Evolutionary conservation across 2,113 vertebrate species (phyloP), one percentile per base, ranked within the genome.

Genomic region (Lophius piscatorius): DNA sequence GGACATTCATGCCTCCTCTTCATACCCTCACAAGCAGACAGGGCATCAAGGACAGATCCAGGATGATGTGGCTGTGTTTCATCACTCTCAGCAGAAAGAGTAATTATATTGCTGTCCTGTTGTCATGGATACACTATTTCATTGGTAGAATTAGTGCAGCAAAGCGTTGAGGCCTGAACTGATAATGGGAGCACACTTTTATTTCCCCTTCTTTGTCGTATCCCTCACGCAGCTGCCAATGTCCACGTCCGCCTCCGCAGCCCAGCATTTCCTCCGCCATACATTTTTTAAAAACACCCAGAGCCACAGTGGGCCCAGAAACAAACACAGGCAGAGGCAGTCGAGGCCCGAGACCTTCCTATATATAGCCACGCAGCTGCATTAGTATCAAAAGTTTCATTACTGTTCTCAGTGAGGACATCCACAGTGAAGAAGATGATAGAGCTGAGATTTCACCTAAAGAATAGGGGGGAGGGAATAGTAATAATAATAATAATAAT

Each of bases 61-160:
- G 52, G 51, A 31, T 74, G 74, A 79, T 79, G 77, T 74, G 80
- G 85, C 65, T 74, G 62, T 59, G 70, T 80, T 80, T 80, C 70
- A 75, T 66, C 22, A 29, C 52, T 63, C 65, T 65, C 64, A 47
- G 70, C 57, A 64, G 38, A 79, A 60, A 60, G 73, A 82, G 80
- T 77, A 69, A 79, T 78, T 61, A 42, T 80, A 81, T 82, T 78
- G 78, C 79, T 33, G 40, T 55, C 55, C 45, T 61, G 88, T 90
- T 89, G 88, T 84, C 88, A 90, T 88, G 85, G 85, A 82, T 83
- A 89, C 85, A 2, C 69, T 17, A 50, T 67, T 82, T 70, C 65
- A 52, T 51, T 22, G 17, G 63, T 74, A 67, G 81, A 87, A 83
- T 86, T 86, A 82, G 76, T 26, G 64, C 82, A 62, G 76, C 73